Base-by-base conservation (phyloP, 2,113 vertebrate genomes). In the Ivindomyrus marchei region DNA sequence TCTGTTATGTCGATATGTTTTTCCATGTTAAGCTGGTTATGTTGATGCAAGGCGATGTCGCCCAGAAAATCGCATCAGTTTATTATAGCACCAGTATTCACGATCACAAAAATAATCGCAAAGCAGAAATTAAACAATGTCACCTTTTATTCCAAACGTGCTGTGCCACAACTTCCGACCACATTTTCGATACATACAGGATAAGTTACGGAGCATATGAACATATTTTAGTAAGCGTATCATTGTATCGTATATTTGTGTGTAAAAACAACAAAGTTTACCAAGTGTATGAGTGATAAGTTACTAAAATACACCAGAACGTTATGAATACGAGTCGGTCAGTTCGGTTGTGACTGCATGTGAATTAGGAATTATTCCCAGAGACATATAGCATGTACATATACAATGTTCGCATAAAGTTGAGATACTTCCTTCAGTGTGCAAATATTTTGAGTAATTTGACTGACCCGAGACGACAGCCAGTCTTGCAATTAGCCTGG, bases 381-480 rank as follows among this genome's bases (percentile, higher is more conserved):
- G 24, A 47, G 24, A 85, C 39, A 47, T 47, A n/a, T 85, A 9
- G 21, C 39, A n/a, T 45, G 39, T 42, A 83, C 42, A 31, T 31
- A 31, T 31, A 10, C 24, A n/a, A 27, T 27, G 58, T 31, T 70
- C 62, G 10, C 62, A 70, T 85, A 24, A 46, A 11, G 39, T 3
- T 7, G 19, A 47, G 19, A 2, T 85, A 47, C 46, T 24, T 85
- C 21, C 1, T 85, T 24, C 42, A 3, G 45, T 42, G 42, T 9
- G 39, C 2, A 85, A 47, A 85, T n/a, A 47, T 85, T 85, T n/a
- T 11, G 1, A 56, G 2, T 24, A 56, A 80, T 31, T 7, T 17
- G 4, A 45, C 89, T 88, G 47, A 95, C 96, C 96, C 0, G 96
- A 96, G 50, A 97, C 96, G 83, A 96, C 89, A 0, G 96, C 93